Conservation (phyloP, 2,797 vertebrate genomes). For the Eleutherodactylus coqui region DNA sequence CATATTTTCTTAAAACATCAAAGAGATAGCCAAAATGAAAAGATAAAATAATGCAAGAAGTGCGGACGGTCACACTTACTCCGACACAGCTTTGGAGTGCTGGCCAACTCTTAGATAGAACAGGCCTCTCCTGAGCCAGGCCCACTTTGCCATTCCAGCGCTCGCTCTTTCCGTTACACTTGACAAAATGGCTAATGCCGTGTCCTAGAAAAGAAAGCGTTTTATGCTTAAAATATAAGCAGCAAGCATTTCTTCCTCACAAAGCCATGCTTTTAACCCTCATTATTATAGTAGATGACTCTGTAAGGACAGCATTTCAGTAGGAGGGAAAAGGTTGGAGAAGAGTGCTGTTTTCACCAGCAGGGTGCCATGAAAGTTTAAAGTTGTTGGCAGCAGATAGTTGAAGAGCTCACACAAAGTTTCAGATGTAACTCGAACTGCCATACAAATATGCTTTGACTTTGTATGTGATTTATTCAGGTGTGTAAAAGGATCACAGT, state of each 20-base stretch:
- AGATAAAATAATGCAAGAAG: too few species aligned
- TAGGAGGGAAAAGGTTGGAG: background rate
- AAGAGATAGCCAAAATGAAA: too few species aligned
- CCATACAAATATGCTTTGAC: too few species aligned
- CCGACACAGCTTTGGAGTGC: conserved; percentile 85
- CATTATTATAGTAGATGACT: background rate
- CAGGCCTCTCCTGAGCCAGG: conserved; percentile 93
- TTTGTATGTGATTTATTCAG: too few species aligned
- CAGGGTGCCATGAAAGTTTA: too few species aligned
- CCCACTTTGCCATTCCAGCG: conserved; percentile 94
- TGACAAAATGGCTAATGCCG: conserved; percentile 85
- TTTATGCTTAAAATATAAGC: background rate
- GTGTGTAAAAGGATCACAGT: too few species aligned
- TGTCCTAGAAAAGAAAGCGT: conserved; percentile 75
- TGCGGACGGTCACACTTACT: conserved; percentile 89
- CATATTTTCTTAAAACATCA: background rate
- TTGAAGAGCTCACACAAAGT: too few species aligned
- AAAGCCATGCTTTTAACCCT: background rate
- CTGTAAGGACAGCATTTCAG: background rate
- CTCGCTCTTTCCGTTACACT: conserved; percentile 86
- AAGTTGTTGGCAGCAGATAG: too few species aligned
- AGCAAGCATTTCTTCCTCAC: background rate
- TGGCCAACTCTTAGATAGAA: conserved; percentile 88
- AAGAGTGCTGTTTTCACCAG: too few species aligned
- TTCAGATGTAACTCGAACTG: too few species aligned